Evolutionary conservation across 2,113 vertebrate genomes (phyloP).

Genomic region (Daphoenositta chrysoptera): DNA sequence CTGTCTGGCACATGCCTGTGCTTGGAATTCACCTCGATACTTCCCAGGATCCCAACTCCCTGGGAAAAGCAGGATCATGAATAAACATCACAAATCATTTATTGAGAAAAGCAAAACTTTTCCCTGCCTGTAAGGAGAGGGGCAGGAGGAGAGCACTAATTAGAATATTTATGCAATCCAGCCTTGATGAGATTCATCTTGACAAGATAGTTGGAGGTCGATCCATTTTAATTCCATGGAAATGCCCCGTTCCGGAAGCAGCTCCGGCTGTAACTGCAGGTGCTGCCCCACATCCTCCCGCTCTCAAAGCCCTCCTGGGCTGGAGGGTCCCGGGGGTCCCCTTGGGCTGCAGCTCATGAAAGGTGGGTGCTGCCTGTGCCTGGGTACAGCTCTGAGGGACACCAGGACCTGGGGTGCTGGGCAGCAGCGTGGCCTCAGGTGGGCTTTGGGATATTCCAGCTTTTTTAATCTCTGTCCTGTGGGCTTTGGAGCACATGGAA

Average conservation of each 20-base stretch:
- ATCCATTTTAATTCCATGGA: neutral
- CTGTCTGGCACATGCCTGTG: rapidly evolving
- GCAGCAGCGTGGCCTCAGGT: neutral
- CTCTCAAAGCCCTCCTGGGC: neutral
- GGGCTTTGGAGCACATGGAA: neutral
- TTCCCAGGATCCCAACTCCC: neutral
- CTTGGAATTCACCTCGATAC: neutral
- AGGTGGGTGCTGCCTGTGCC: too few relatives aligned
- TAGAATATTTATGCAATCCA: neutral
- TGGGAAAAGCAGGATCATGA: neutral
- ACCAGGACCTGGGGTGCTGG: neutral
- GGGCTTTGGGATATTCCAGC: too few relatives aligned
- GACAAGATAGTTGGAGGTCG: neutral
- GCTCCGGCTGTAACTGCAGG: neutral
- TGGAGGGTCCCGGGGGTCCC: neutral
- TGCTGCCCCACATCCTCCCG: neutral
- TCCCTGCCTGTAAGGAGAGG: neutral
- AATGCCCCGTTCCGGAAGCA: neutral
- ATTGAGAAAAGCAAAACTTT: neutral
- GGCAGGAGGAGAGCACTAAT: neutral
- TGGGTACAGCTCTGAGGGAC: neutral
- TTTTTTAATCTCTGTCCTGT: neutral
- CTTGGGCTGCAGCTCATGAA: rapidly evolving
- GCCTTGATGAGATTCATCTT: neutral
- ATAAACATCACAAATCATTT: constrained; percentile 23